Conservation (phyloP, 2,113 vertebrate genomes). For the Odontesthes bonariensis region DNA sequence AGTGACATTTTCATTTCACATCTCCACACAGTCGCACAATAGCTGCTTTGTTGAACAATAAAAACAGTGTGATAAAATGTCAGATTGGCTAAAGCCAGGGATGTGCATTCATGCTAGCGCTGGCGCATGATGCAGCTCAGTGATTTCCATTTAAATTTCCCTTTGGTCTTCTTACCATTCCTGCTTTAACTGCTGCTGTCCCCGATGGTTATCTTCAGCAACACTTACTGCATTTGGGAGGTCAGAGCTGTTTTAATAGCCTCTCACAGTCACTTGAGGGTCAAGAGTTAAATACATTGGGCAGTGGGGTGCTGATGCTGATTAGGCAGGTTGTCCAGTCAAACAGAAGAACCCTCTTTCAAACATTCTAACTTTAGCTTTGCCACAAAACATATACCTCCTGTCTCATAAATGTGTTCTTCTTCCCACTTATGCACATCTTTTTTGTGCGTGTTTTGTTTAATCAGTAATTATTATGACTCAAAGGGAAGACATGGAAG, state of each 20-base stretch:
- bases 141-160: conserved; percentile 70
- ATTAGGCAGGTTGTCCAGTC: background rate
- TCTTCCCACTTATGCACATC: background rate
- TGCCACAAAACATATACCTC: background rate
- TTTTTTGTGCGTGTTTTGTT: too few relatives aligned
- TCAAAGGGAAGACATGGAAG: too few relatives aligned
- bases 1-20: conserved; percentile 19
- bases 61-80: conserved; percentile 39
- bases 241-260: conserved; percentile 50
- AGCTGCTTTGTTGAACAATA: conserved; percentile 16
- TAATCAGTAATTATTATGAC: too few relatives aligned
- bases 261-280: conserved; percentile 7
- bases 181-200: conserved; percentile 29
- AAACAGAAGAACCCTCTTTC: conserved; percentile 3
- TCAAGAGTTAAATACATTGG: conserved; percentile 10
- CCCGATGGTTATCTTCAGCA: conserved; percentile 21
- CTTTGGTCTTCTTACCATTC: conserved; percentile 38
- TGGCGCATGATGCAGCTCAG: conserved; percentile 17
- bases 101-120: background rate
- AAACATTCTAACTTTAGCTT: background rate
- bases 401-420: background rate
- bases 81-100: background rate
- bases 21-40: background rate
- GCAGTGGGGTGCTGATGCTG: conserved; percentile 15
- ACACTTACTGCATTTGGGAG: conserved; percentile 43